Conservation (phyloP, 2,113 vertebrate species). For the Cololabis saira region DNA sequence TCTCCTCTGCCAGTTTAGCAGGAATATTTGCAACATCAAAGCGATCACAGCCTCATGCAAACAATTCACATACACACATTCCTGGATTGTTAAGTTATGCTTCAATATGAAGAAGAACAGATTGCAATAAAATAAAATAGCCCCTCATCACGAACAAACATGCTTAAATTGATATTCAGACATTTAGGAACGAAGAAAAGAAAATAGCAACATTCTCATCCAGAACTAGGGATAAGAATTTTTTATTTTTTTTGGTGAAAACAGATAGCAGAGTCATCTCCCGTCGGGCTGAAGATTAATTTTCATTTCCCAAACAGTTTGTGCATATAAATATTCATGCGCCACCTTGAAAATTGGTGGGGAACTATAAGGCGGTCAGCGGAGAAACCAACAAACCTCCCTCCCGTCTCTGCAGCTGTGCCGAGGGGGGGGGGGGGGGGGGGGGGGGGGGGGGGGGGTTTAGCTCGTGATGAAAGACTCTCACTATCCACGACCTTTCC, state of each 20-base stretch:
- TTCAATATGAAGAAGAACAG: slow-evolving; percentile 40
- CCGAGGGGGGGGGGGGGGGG: slow-evolving; percentile 17
- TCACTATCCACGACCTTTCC: slow-evolving; percentile 81
- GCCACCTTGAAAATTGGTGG: slow-evolving; percentile 70
- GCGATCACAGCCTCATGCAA: slow-evolving; percentile 26
- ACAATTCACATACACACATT: slow-evolving; percentile 24
- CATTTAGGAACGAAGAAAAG: slow-evolving; percentile 50
- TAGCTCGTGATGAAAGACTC: slow-evolving; percentile 77
- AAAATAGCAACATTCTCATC: slow-evolving; percentile 34
- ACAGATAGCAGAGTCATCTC: slow-evolving; percentile 71
- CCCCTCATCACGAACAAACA: slow-evolving; percentile 47
- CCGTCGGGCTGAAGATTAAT: slow-evolving; percentile 69
- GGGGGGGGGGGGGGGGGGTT: slow-evolving; percentile 32
- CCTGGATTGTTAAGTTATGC: slow-evolving; percentile 24
- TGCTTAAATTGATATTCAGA: slow-evolving; percentile 56
- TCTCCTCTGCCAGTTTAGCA: slow-evolving; percentile 13
- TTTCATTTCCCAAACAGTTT: slow-evolving; percentile 80
- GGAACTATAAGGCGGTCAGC: slow-evolving; percentile 64
- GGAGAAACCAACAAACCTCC: slow-evolving; percentile 59
- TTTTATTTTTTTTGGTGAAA: slow-evolving; percentile 38
- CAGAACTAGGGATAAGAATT: slow-evolving; percentile 17
- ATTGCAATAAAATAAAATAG: slow-evolving; percentile 48
- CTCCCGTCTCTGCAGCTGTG: slow-evolving; percentile 57
- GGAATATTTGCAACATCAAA: slow-evolving; percentile 25
- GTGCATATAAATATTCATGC: slow-evolving; percentile 81